Conservation (phyloP, 2,888 invertebrate genomes). For the Meteorus colon region DNA sequence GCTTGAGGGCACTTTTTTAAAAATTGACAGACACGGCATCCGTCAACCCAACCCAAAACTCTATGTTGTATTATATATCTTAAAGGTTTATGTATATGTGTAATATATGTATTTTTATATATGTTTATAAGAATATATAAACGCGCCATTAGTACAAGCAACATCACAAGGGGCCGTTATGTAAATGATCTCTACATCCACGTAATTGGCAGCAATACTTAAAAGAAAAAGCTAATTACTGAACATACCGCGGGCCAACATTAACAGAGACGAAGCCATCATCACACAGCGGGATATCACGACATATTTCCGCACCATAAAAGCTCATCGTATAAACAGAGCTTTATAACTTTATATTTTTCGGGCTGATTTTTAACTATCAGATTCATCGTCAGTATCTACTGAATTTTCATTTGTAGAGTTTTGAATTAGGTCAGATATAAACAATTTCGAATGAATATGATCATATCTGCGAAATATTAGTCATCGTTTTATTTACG, state of each 20-base stretch:
- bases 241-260: constrained; percentile 53
- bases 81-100: neutral
- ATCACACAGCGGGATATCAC: constrained; percentile 63
- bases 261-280: constrained; percentile 58
- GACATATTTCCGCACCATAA: constrained; percentile 55
- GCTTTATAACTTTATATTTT: neutral
- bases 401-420: neutral
- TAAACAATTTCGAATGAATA: too few species aligned
- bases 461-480: too few species aligned
- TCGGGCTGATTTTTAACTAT: neutral
- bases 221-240: constrained; percentile 68
- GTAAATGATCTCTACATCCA: constrained; percentile 63
- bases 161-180: constrained; percentile 64
- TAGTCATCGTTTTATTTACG: too few species aligned
- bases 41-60: constrained; percentile 47
- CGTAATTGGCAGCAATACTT: constrained; percentile 67
- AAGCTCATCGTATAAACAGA: neutral
- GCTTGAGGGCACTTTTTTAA: constrained; percentile 58
- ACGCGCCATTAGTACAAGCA: constrained; percentile 62
- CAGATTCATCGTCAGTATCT: neutral
- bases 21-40: constrained; percentile 68
- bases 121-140: neutral
- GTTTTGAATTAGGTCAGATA: neutral
- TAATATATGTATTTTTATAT: constrained; percentile 2
- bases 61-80: neutral